Conservation (phyloP, 2,797 vertebrate genomes). For the Furcifer pardalis region DNA sequence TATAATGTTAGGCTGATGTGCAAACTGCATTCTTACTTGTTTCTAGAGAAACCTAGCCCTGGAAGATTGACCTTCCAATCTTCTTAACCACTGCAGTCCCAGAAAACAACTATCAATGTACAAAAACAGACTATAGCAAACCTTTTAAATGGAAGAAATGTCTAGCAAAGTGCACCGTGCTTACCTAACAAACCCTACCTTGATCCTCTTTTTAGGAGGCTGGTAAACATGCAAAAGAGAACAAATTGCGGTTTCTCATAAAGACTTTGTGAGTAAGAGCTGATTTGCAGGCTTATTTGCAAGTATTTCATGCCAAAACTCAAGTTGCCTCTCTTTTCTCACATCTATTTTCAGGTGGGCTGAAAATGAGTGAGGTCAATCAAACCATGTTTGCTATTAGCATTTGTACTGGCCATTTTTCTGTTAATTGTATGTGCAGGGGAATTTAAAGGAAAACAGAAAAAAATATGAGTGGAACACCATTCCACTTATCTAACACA, state of each 20-base stretch:
- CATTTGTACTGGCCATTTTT: background rate
- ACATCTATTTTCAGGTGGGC: background rate
- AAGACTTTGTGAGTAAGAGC: background rate
- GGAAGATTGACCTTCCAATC: too few species aligned
- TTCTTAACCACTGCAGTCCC: too few species aligned
- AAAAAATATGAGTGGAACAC: background rate
- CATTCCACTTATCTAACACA: background rate
- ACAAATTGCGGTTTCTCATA: background rate
- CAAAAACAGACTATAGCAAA: background rate
- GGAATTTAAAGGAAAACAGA: background rate
- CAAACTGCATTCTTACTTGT: too few species aligned
- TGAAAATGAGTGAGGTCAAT: background rate
- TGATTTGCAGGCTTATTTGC: background rate
- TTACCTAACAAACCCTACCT: background rate
- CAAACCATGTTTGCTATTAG: background rate
- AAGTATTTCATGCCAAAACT: background rate
- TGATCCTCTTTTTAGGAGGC: background rate
- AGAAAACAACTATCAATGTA: too few species aligned
- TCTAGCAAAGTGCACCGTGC: background rate
- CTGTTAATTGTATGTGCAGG: background rate
- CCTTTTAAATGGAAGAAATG: background rate
- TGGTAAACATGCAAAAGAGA: too few species aligned
- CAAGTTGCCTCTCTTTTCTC: background rate
- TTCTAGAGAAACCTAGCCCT: too few species aligned
- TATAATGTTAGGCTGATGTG: too few species aligned